phyloP scores from a whole-genome alignment of 2,797 vertebrate species.

The Philypnodon macrostomus region DNA sequence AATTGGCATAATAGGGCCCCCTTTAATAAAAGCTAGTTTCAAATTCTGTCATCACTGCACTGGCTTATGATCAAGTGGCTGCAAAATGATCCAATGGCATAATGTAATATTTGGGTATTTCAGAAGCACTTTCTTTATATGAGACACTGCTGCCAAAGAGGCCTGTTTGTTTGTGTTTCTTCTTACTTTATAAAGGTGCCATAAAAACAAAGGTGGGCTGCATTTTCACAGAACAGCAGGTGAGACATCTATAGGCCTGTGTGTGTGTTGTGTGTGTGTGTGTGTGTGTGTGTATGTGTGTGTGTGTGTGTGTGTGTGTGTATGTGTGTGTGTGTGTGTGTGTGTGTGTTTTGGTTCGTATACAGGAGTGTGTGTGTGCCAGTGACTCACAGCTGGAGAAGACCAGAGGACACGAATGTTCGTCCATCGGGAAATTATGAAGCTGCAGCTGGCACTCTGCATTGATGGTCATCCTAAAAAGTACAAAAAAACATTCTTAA shows the following conservation, averaged over 20 bases:
- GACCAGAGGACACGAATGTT: slow-evolving; percentile 90
- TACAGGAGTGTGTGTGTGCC: slow-evolving; percentile 9
- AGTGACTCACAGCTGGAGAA: slow-evolving; percentile 94
- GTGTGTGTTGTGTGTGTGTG: neutral
- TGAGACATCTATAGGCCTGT: neutral
- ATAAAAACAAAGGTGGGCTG: slow-evolving; percentile 7
- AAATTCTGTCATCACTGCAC: too few relatives aligned
- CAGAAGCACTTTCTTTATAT: neutral
- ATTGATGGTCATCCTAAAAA: slow-evolving; percentile 88
- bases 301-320: neutral
- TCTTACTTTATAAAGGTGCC: neutral
- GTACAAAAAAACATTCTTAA: slow-evolving; percentile 12
- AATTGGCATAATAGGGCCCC: too few relatives aligned
- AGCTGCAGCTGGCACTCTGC: slow-evolving; percentile 92
- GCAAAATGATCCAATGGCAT: slow-evolving; percentile 5
- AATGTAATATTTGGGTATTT: slow-evolving; percentile 17
- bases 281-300: neutral
- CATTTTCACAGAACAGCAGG: slow-evolving; percentile 6
- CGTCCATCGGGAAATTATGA: slow-evolving; percentile 95
- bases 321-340: neutral
- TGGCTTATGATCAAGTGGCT: neutral
- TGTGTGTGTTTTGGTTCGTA: neutral
- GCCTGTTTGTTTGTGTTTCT: neutral
- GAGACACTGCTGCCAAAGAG: neutral
- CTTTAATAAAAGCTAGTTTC: too few relatives aligned